These are phyloP conservation scores for Drosophila pruinosa DNA, from an alignment of 1,140 invertebrate species.

Conservation along the genomic window DNA sequence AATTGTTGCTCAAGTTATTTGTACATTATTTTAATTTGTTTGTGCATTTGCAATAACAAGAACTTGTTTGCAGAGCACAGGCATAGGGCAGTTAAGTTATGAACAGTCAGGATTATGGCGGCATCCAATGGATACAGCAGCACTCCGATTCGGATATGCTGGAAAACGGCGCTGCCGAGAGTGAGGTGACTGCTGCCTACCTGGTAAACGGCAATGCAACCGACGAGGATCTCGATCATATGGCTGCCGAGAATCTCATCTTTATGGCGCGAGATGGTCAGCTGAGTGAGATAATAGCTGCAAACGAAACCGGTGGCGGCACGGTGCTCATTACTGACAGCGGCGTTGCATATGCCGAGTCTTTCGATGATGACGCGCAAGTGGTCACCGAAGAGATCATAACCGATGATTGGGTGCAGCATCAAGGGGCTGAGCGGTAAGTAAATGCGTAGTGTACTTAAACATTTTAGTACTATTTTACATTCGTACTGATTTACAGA, in stretches of 20 bases:
- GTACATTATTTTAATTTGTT: conserved; percentile 26
- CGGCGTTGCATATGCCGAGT: conserved; percentile 83
- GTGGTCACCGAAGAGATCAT: conserved; percentile 90
- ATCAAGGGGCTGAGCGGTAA: conserved; percentile 88
- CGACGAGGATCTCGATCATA: conserved; percentile 83
- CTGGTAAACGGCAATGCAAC: conserved; percentile 39
- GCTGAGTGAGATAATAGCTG: conserved; percentile 61
- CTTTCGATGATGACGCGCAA: conserved; percentile 79
- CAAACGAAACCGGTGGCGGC: conserved; percentile 77
- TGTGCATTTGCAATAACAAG: conserved; percentile 14
- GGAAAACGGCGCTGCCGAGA: conserved; percentile 40
- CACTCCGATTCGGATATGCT: conserved; percentile 61
- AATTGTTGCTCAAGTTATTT: conserved; percentile 64
- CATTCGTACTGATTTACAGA: conserved; percentile 60
- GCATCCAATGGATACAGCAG: conserved; percentile 79
- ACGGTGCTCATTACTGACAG: conserved; percentile 82
- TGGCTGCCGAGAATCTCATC: conserved; percentile 86
- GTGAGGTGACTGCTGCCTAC: conserved; percentile 36
- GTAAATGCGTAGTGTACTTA: not conserved
- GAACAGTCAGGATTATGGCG: conserved; percentile 71
- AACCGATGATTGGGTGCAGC: conserved; percentile 89
- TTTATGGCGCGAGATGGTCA: conserved; percentile 85
- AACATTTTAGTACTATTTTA: not conserved
- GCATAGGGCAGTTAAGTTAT: conserved; percentile 54
- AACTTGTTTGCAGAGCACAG: conserved; percentile 14